Percentiles rank a stretch among this genome's conserved stretches.
Conservation (phyloP, 2,797 vertebrate genomes). For the Melanotaenia pygmaea region DNA sequence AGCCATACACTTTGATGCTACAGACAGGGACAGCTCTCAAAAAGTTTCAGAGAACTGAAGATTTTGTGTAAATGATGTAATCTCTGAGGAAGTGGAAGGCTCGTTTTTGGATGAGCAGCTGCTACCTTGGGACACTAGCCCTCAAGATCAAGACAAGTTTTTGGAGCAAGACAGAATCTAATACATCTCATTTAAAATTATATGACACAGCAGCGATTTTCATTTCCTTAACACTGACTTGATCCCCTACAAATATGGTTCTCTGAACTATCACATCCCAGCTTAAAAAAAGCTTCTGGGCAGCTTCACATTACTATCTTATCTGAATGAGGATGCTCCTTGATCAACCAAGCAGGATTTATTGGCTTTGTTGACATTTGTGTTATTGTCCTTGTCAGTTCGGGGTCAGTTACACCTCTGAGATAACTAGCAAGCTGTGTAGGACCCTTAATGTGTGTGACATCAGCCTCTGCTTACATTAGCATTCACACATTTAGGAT, state of each 20-base stretch:
- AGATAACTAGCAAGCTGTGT: constrained; percentile 29
- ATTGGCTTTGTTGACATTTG: constrained; percentile 51
- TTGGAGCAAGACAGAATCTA: constrained; percentile 21
- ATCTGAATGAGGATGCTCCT: constrained; percentile 37
- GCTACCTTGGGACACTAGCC: constrained; percentile 18
- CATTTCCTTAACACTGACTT: constrained; percentile 35
- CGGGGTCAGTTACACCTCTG: constrained; percentile 36
- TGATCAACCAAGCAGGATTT: constrained; percentile 43
- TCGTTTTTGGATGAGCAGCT: constrained; percentile 24
- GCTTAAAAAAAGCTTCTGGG: neutral
- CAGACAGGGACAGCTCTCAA: constrained; percentile 19
- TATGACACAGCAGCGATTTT: constrained; percentile 18
- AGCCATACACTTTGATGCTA: constrained; percentile 39
- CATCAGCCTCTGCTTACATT: constrained; percentile 26
- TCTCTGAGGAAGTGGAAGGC: constrained; percentile 16
- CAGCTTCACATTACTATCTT: constrained; percentile 28
- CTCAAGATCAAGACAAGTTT: constrained; percentile 25
- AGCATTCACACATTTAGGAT: constrained; percentile 53
- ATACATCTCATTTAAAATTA: constrained; percentile 17
- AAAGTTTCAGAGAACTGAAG: constrained; percentile 31
- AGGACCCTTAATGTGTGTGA: constrained; percentile 26
- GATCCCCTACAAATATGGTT: constrained; percentile 30
- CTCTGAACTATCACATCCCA: constrained; percentile 13
- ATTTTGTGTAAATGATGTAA: constrained; percentile 28
- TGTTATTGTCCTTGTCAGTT: constrained; percentile 23